A percentile compares a stretch with the other conserved stretches of the same genome.
These are phyloP conservation scores for Ophonus ardosiacus DNA, from an alignment of 2,888 invertebrate species.

Conservation along the genomic window DNA sequence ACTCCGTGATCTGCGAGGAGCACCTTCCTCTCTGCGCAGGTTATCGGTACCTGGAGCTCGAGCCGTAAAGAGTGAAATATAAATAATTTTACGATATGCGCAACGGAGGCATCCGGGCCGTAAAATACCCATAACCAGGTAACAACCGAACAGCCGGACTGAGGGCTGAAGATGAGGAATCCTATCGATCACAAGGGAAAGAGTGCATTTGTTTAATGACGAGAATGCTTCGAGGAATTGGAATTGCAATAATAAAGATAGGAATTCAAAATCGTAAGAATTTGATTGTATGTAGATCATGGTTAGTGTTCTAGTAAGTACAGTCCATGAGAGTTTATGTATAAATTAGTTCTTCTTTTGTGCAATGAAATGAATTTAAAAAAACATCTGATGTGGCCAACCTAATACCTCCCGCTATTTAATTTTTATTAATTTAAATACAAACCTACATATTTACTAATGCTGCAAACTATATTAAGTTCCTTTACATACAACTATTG, in stretches of 20 bases:
- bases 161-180: background rate
- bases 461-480: too few species aligned
- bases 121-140: slow-evolving; percentile 61
- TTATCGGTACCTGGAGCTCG: background rate
- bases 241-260: background rate
- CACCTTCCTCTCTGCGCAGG: background rate
- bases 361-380: too few species aligned
- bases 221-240: background rate
- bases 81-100: slow-evolving; percentile 62
- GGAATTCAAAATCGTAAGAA: background rate
- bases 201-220: slow-evolving; percentile 3
- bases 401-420: too few species aligned
- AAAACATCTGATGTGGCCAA: too few species aligned
- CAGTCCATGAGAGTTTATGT: too few species aligned
- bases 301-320: too few species aligned
- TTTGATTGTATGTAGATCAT: background rate
- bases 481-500: too few species aligned
- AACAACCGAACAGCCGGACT: slow-evolving; percentile 52
- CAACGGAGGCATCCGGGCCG: slow-evolving; percentile 40
- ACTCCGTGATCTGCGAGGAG: background rate
- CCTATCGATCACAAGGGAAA: background rate
- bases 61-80: slow-evolving; percentile 37
- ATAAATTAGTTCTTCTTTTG: too few species aligned
- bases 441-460: too few species aligned
- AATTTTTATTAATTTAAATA: too few species aligned